Conservation (phyloP, 2,113 vertebrate species). For the Gasterosteus nipponicus region DNA sequence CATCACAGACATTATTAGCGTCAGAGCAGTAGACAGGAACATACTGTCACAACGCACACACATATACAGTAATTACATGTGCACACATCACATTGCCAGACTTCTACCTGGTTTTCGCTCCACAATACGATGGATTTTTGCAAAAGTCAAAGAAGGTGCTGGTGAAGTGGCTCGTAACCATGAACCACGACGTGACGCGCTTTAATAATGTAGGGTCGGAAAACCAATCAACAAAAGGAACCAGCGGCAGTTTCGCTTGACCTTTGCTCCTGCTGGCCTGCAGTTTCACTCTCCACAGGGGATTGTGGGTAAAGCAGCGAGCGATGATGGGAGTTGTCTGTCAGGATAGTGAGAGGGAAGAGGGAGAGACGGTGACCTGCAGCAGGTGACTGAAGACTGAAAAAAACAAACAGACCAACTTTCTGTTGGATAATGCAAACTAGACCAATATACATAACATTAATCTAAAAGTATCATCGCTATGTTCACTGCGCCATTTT, state of each 20-base stretch:
- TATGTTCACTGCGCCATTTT: background rate
- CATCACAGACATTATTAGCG: conserved; percentile 49
- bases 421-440: background rate
- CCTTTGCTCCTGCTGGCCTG: conserved; percentile 61
- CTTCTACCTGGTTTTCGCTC: conserved; percentile 43
- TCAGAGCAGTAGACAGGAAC: conserved; percentile 39
- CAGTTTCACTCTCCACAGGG: conserved; percentile 46
- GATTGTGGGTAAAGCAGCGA: conserved; percentile 52
- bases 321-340: conserved; percentile 45
- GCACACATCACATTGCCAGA: conserved; percentile 34
- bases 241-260: conserved; percentile 46
- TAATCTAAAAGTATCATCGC: background rate
- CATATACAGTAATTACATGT: conserved; percentile 23
- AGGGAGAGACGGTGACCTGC: conserved; percentile 5
- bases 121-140: too few species aligned
- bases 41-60: background rate
- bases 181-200: background rate
- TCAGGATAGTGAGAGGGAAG: conserved; percentile 21
- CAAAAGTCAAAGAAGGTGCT: background rate
- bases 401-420: background rate
- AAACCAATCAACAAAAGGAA: conserved; percentile 55
- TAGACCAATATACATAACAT: background rate
- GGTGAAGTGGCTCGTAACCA: background rate
- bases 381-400: background rate
- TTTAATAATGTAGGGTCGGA: conserved; percentile 27